These are phyloP conservation scores for Mnemiopsis leidyi DNA, from an alignment of 37 sponge, comb jelly and placozoan species.

Conservation along the genomic window DNA sequence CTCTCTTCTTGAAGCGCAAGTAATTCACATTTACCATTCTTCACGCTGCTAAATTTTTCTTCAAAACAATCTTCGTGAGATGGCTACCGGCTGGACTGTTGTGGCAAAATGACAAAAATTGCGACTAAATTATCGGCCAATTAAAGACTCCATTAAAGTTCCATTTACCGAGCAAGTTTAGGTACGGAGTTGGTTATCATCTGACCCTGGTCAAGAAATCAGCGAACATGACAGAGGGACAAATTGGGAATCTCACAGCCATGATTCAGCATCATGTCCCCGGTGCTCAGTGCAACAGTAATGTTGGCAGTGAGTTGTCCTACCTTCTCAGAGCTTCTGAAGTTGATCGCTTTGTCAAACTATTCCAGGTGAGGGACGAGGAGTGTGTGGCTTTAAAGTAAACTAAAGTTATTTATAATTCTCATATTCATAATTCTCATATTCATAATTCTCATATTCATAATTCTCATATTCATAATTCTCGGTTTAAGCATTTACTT, in stretches of 20 bases:
- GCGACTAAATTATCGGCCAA: too few relatives aligned
- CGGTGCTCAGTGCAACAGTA: slow-evolving; percentile 67
- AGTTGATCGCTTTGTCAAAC: slow-evolving; percentile 71
- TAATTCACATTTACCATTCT: too few relatives aligned
- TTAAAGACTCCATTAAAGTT: too few relatives aligned
- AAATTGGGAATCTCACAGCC: slow-evolving; percentile 37
- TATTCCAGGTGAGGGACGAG: slow-evolving; percentile 64
- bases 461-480: too few relatives aligned
- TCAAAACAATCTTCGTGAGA: too few relatives aligned
- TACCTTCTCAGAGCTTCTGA: slow-evolving; percentile 73
- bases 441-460: too few relatives aligned
- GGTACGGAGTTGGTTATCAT: slow-evolving; percentile 91
- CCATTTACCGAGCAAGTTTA: neutral
- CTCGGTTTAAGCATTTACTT: neutral
- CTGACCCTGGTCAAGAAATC: slow-evolving; percentile 83
- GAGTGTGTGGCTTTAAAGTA: neutral
- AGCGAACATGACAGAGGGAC: slow-evolving; percentile 66
- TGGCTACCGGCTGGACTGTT: too few relatives aligned
- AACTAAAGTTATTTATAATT: neutral
- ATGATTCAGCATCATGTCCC: slow-evolving; percentile 70
- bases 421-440: too few relatives aligned
- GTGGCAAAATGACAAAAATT: too few relatives aligned
- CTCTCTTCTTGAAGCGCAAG: slow-evolving; percentile 89
- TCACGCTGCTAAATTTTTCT: too few relatives aligned
- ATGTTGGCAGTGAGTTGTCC: slow-evolving; percentile 85